Evolutionary conservation across 2,113 vertebrate species (phyloP), one percentile per base, ranked within the genome.

Genomic region (Brachyistius frenatus): DNA sequence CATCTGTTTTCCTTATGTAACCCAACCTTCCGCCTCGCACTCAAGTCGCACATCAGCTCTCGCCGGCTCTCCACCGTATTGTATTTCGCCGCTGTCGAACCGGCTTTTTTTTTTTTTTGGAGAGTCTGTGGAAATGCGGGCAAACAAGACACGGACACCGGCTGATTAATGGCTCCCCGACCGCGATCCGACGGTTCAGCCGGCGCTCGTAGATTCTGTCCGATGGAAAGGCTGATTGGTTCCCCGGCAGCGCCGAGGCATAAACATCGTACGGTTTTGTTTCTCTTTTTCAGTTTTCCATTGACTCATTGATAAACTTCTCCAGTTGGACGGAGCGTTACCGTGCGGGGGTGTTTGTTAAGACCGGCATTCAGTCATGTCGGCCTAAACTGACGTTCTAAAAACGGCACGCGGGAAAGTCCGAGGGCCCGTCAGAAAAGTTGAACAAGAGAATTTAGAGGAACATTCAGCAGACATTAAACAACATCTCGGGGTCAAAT

Each of bases 211-310:
- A 61, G 46, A 73, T 72, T 71, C 54, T 56, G 64, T 58, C 63
- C 9, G 1, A 64, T 57, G 33, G 32, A 65, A 62, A 68, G 60
- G 39, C 66, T 73, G 75, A 92, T 88, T 66, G 52, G 39, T 92
- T 91, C 85, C 83, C 84, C 87, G 37, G 83, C 37, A 70, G 53
- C 50, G 5, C 50, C 35, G 30, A 60, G 37, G 16, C 30, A 76
- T 60, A 71, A 76, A 81, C 83, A 84, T 70, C 77, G 47, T 33
- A 54, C 56, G 54, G 68, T 67, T 50, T 80, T 70, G 61, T 80
- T n/a, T 23, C 54, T 66, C 72, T n/a, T 78, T 77, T 85, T 79
- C 11, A 72, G 2, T 62, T 77, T 63, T 16, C 73, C 82, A 55
- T 82, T 87, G 50, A 54, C 78, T 76, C 33, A 57, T 58, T 66